phyloP scores from a whole-genome alignment of 2,888 invertebrate genomes.

The Ephialtes manifestator region DNA sequence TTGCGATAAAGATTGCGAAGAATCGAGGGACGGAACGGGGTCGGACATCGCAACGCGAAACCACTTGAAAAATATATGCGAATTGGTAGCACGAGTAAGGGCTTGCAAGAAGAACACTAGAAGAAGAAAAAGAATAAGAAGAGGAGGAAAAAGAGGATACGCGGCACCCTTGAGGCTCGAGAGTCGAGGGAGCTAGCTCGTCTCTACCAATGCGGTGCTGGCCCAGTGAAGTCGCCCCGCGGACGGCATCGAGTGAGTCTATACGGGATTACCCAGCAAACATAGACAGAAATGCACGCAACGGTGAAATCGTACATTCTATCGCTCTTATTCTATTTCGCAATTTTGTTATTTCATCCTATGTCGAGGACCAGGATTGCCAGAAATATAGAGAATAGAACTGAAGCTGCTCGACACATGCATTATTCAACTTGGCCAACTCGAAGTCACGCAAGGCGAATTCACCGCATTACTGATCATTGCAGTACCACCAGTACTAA shows the following conservation, averaged over 20 bases:
- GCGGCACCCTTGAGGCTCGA: slow-evolving; percentile 51
- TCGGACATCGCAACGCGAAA: slow-evolving; percentile 41
- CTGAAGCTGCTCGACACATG: slow-evolving; percentile 78
- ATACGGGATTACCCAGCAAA: slow-evolving; percentile 80
- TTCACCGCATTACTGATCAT: slow-evolving; percentile 66
- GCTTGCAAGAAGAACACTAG: background rate
- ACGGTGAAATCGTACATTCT: slow-evolving; percentile 58
- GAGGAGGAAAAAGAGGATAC: slow-evolving; percentile 29
- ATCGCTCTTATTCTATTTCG: slow-evolving; percentile 40
- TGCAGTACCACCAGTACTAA: slow-evolving; percentile 19
- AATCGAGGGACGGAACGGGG: slow-evolving; percentile 17
- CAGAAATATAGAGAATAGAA: slow-evolving; percentile 77
- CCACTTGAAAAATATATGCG: slow-evolving; percentile 57
- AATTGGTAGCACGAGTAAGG: slow-evolving; percentile 39
- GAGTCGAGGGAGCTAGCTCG: slow-evolving; percentile 44
- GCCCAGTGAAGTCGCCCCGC: background rate
- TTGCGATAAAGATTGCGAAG: slow-evolving; percentile 37
- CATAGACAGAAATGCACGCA: slow-evolving; percentile 79
- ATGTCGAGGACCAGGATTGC: slow-evolving; percentile 64
- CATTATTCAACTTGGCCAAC: slow-evolving; percentile 83
- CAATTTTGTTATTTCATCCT: slow-evolving; percentile 45
- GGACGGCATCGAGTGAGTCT: slow-evolving; percentile 75
- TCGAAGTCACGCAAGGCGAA: slow-evolving; percentile 83
- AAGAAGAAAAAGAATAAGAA: background rate
- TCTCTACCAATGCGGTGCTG: background rate